A percentile compares a stretch with the other conserved stretches of the same genome.
Conservation (phyloP, 2,797 vertebrate species). For the Phrynocephalus guinanensis region DNA sequence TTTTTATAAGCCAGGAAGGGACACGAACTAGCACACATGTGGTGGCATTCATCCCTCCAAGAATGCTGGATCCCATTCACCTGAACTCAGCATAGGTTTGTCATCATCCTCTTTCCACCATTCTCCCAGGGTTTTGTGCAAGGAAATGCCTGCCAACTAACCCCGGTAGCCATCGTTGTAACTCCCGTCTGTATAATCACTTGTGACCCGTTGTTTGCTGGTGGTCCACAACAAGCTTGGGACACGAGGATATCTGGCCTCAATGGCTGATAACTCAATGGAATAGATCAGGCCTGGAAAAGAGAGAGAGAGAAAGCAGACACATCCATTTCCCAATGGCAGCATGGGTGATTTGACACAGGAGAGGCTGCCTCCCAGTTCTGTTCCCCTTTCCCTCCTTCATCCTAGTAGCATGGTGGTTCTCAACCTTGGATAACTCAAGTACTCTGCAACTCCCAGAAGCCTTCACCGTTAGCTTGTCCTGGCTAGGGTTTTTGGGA, state of each 20-base stretch:
- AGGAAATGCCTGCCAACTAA: slow-evolving; percentile 37
- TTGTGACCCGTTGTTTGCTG: neutral
- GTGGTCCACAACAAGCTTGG: slow-evolving; percentile 43
- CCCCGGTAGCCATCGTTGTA: slow-evolving; percentile 53
- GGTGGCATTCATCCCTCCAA: no score
- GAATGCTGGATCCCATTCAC: neutral
- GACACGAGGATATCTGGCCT: neutral
- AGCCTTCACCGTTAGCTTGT: no score
- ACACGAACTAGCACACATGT: no score
- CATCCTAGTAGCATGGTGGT: no score
- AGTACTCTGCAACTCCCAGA: no score
- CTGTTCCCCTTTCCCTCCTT: no score
- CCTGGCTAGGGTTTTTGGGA: no score
- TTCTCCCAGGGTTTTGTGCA: no score
- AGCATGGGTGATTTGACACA: neutral
- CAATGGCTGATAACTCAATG: slow-evolving; percentile 41
- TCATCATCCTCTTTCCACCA: neutral
- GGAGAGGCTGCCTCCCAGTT: no score
- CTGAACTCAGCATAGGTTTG: neutral
- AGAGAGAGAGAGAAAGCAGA: neutral
- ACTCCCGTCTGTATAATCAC: fast-evolving
- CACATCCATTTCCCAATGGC: neutral
- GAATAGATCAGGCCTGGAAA: slow-evolving; percentile 61
- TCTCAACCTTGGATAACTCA: no score
- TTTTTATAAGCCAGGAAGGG: no score